Evolutionary conservation across 2,797 vertebrate genomes (phyloP), one percentile per base, ranked within the genome.

Genomic region (Periparus ater): DNA sequence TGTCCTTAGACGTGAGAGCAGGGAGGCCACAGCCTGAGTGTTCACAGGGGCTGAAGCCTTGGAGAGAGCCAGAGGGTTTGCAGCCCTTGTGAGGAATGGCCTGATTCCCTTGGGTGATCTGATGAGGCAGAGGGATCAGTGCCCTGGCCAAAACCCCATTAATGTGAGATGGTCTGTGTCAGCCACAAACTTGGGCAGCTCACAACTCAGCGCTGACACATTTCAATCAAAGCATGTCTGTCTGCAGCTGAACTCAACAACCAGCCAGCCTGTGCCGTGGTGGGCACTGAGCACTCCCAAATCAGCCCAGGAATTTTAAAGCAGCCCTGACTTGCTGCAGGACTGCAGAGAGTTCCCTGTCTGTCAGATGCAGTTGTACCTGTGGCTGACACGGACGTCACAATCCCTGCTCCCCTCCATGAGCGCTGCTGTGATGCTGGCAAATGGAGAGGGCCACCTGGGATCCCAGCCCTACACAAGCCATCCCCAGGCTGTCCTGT

Each of bases 171-270:
- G 76, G 50, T 88, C 53, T 53, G 17, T 54, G 68, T 48, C 88
- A 85, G 30, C 88, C 58, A 38, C 66, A 44, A 8, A 26, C 84
- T 45, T 27, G 10, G 34, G 77, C 76, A 65, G 84, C 74, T 77
- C 76, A 44, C 77, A 74, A 11, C 89, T 89, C 80, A 22, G 34
- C 6, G 75, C 79, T 94, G 92, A 88, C 89, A 82, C 23, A 48
- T 87, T 96, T 97, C 97, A 95, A 63, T 96, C 96, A 95, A 81
- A 90, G 74, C 76, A 6, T 34, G 45, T 76, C 95, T 81, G 88
- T 76, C 95, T 81, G 88, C 85, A 84, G 87, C 94, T 93, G 61
- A 85, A 55, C 38, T 55, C 32, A 87, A 53, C 70, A 88, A 70
- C 32, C 47, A 79, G 66, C 23, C 83, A 95, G 85, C 62, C 87